These are phyloP conservation scores for Crenichthys baileyi DNA, from an alignment of 2,797 vertebrate species.

Conservation along the genomic window DNA sequence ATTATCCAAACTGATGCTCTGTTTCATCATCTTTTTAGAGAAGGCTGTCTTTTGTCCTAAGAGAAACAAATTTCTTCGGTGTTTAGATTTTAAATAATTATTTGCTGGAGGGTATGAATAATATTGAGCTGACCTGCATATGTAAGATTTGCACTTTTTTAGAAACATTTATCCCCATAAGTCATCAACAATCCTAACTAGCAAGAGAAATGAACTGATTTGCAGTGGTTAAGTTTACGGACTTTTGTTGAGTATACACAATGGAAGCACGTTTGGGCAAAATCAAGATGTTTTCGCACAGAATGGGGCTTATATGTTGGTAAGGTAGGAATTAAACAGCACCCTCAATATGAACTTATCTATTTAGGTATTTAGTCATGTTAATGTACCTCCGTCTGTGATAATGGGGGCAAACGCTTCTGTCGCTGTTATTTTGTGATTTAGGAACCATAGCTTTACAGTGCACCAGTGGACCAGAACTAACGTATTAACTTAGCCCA, in stretches of 20 bases:
- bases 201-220: background rate
- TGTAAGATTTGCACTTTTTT: background rate
- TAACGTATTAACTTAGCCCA: conserved; percentile 18
- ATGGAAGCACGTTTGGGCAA: background rate
- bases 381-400: background rate
- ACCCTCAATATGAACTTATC: background rate
- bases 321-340: background rate
- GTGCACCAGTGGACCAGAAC: conserved; percentile 5
- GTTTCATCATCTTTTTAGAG: background rate
- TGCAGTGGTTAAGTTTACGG: background rate
- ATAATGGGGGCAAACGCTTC: too few species aligned
- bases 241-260: background rate
- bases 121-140: too few species aligned
- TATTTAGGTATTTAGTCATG: background rate
- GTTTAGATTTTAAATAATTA: background rate
- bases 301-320: too few species aligned
- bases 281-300: too few species aligned
- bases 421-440: too few species aligned
- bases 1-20: too few species aligned
- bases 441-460: background rate
- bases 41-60: background rate
- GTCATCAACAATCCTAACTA: background rate
- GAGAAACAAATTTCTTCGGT: background rate
- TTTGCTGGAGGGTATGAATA: background rate
- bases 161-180: background rate